Percentiles rank a stretch among this genome's conserved stretches.
Evolutionary conservation across 2,113 vertebrate species (phyloP).

Genomic region (Neodon shergylaensis): DNA sequence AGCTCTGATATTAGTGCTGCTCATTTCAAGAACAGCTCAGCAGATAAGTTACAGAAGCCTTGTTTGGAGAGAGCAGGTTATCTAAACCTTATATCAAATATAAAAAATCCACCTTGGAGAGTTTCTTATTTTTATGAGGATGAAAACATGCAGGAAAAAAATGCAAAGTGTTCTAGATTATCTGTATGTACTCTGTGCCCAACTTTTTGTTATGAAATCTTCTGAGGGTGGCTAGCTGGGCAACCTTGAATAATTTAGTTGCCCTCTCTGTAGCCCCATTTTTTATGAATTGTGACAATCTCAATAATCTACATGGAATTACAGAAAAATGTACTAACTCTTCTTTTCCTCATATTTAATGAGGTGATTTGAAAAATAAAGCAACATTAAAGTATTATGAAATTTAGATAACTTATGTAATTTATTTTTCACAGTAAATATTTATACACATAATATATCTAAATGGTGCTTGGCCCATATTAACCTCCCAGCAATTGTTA

Average conservation of each 20-base stretch:
- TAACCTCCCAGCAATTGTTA: background rate
- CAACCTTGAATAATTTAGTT: background rate
- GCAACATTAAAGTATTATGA: background rate
- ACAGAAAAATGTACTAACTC: background rate
- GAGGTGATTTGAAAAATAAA: background rate
- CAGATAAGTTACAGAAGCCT: background rate
- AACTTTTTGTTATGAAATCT: background rate
- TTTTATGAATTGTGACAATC: background rate
- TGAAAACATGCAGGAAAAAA: background rate
- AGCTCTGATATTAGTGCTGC: background rate
- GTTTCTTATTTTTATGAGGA: background rate
- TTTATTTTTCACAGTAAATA: background rate
- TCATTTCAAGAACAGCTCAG: background rate
- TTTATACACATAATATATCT: background rate
- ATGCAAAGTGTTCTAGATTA: background rate
- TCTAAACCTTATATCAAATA: background rate
- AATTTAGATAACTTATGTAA: background rate
- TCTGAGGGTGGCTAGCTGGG: background rate
- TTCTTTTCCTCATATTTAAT: background rate
- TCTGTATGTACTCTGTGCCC: too few relatives aligned
- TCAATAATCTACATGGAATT: background rate
- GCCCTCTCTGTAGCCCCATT: background rate
- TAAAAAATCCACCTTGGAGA: too few relatives aligned
- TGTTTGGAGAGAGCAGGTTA: background rate
- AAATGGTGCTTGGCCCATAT: background rate